These are phyloP conservation scores for Centruroides sculpturatus DNA, from an alignment of 1,140 invertebrate species.

Conservation along the genomic window DNA sequence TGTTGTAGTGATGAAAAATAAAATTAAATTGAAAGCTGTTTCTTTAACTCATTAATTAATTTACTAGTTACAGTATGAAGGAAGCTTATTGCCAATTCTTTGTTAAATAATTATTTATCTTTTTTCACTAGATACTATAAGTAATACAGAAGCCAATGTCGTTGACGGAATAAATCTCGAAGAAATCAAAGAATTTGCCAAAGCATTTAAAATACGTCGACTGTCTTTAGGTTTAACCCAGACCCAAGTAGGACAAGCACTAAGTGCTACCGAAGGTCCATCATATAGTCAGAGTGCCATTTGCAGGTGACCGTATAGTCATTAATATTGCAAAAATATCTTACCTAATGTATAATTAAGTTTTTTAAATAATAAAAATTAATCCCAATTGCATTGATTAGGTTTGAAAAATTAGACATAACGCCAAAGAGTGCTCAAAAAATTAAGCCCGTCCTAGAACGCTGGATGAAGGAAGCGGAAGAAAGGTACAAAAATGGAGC, in stretches of 20 bases:
- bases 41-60: no score
- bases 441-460: conserved; percentile 93
- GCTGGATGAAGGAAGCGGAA: conserved; percentile 96
- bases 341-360: no score
- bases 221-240: conserved; percentile 87
- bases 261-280: conserved; percentile 89
- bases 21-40: no score
- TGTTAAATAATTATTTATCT: not conserved
- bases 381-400: conserved; percentile 27
- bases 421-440: conserved; percentile 98
- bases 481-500: conserved; percentile 75
- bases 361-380: not conserved
- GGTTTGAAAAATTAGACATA: conserved; percentile 99
- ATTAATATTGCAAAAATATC: not conserved
- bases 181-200: conserved; percentile 96
- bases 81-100: no score
- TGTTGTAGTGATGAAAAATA: no score
- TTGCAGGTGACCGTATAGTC: conserved; percentile 59
- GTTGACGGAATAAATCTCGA: conserved; percentile 93
- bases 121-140: conserved; percentile 50
- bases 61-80: no score
- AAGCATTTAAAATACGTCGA: conserved; percentile 85
- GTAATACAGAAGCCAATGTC: conserved; percentile 80
- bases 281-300: conserved; percentile 97
- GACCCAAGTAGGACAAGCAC: conserved; percentile 86